A percentile compares a stretch with the other conserved stretches of the same genome.
Conservation (phyloP, 2,797 vertebrate genomes). For the Hylomyscus alleni region DNA sequence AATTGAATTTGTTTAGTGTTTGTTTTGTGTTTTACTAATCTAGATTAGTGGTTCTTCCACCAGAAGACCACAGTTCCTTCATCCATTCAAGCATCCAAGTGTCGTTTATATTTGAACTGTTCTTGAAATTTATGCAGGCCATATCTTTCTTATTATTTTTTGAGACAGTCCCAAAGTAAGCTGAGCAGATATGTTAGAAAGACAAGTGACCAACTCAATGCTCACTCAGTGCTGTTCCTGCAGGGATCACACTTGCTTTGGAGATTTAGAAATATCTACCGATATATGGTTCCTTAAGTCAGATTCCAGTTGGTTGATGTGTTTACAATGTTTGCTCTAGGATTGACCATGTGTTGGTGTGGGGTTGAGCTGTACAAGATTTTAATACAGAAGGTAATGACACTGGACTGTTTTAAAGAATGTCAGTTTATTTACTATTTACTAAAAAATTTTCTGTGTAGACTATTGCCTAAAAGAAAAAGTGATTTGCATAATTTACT, state of each 20-base stretch:
- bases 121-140: constrained; percentile 60
- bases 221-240: constrained; percentile 31
- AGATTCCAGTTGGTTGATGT: background rate
- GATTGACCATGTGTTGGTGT: background rate
- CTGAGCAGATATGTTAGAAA: background rate
- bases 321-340: background rate
- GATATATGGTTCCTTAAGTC: background rate
- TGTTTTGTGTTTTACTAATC: constrained; percentile 34
- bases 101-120: constrained; percentile 57
- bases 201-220: background rate
- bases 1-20: background rate
- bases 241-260: background rate
- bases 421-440: constrained; percentile 12
- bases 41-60: constrained; percentile 28
- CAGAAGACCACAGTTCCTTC: constrained; percentile 7
- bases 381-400: background rate
- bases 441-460: background rate
- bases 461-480: constrained; percentile 36
- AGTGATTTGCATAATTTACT: constrained; percentile 39
- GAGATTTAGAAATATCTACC: background rate
- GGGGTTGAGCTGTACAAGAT: background rate
- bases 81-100: constrained; percentile 53
- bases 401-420: constrained; percentile 16
- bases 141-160: constrained; percentile 58
- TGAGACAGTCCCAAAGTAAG: constrained; percentile 32